Percentiles rank a stretch among this genome's conserved stretches.
These are phyloP conservation scores for Sminthurides aquaticus DNA, from an alignment of 2,888 invertebrate species.

Conservation along the genomic window DNA sequence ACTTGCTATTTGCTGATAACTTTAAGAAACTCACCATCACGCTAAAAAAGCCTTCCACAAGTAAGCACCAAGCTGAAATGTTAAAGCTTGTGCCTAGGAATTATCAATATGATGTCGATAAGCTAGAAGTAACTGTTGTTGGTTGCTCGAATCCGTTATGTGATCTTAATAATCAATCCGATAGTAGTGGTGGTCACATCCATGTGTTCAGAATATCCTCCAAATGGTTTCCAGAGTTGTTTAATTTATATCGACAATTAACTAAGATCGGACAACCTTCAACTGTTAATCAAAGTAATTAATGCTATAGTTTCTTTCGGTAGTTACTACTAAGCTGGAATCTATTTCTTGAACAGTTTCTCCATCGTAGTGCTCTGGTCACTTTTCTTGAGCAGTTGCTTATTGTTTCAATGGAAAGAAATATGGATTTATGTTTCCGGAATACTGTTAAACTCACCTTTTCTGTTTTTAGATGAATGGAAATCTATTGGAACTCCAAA, in stretches of 20 bases:
- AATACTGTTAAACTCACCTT: no score
- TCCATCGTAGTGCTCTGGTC: no score
- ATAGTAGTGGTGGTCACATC: background rate
- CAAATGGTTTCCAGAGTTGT: conserved; percentile 13
- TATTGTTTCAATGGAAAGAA: no score
- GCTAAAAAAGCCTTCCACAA: conserved; percentile 10
- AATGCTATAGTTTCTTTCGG: no score
- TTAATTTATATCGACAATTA: conserved; percentile 13
- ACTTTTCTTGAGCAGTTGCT: no score
- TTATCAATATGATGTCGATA: background rate
- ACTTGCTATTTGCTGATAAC: conserved; percentile 9
- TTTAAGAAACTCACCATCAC: conserved; percentile 14
- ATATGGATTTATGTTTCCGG: no score
- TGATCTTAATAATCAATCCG: background rate
- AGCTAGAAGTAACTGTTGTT: background rate
- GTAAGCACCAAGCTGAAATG: background rate
- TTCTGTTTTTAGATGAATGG: conserved; percentile 17
- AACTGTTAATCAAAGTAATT: no score
- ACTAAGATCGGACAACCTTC: no score
- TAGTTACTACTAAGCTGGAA: no score
- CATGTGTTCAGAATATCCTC: conserved; percentile 6
- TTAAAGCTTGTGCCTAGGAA: background rate
- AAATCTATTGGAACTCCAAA: conserved; percentile 9
- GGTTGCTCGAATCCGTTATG: background rate
- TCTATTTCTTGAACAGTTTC: no score